Evolutionary conservation across 2,888 invertebrate species (phyloP).

Genomic region (Ditylenchus weischeri): DNA sequence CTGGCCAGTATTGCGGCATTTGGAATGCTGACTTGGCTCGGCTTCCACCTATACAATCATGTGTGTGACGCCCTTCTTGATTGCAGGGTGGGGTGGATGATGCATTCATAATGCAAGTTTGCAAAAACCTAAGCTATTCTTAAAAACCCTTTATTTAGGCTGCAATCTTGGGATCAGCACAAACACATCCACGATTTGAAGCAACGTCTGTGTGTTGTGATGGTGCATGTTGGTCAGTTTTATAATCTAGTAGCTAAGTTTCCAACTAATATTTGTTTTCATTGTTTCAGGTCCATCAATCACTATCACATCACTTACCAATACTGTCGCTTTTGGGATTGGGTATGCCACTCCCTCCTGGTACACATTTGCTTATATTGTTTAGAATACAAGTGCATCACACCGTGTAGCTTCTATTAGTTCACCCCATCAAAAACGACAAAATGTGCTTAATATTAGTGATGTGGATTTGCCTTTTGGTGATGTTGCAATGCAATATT

Average conservation of each 20-base stretch:
- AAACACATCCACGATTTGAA: constrained; percentile 19
- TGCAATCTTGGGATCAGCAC: constrained; percentile 52
- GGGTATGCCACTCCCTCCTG: constrained; percentile 56
- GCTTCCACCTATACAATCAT: constrained; percentile 51
- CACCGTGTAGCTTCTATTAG: no score
- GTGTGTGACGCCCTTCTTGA: constrained; percentile 56
- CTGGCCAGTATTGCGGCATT: constrained; percentile 49
- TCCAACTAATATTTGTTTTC: constrained; percentile 26
- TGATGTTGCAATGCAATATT: no score
- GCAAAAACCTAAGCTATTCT: no score
- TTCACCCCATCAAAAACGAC: no score
- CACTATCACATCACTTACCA: constrained; percentile 56
- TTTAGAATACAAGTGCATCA: neutral
- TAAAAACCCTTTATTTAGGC: neutral
- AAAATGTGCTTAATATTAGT: no score
- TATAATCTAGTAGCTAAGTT: constrained; percentile 30
- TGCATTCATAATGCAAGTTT: constrained; percentile 43
- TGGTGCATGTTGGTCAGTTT: constrained; percentile 51
- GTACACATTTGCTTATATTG: constrained; percentile 22
- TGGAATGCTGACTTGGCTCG: constrained; percentile 49
- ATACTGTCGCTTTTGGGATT: constrained; percentile 56
- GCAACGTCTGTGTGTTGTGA: constrained; percentile 34
- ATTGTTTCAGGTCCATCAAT: constrained; percentile 54
- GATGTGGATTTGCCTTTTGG: no score
- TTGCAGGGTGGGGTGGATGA: constrained; percentile 49